phyloP scores from a whole-genome alignment of 1,140 invertebrate genomes.

The Drosophila lini region DNA sequence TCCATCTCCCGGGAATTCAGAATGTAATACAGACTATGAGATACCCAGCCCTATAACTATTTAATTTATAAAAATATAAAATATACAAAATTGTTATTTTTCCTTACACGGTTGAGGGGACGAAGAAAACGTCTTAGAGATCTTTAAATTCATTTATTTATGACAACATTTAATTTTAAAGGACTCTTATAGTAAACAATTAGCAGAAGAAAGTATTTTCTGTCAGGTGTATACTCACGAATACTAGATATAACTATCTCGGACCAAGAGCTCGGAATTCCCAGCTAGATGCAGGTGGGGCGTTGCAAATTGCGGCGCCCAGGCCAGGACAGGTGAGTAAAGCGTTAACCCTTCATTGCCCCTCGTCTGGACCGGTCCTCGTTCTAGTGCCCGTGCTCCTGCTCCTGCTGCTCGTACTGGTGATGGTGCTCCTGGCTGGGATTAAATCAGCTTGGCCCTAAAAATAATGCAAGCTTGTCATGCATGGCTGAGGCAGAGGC shows the following conservation, averaged over 20 bases:
- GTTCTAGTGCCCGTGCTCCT: conserved; percentile 4
- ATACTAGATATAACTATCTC: not conserved
- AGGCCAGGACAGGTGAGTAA: conserved; percentile 46
- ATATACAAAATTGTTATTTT: not conserved
- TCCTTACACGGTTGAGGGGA: not conserved
- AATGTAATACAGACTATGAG: not conserved
- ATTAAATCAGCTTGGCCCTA: conserved; percentile 74
- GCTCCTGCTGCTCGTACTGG: not conserved
- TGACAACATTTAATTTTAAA: not conserved
- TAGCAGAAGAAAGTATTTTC: too few relatives aligned
- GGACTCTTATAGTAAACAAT: not conserved
- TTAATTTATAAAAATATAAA: not conserved
- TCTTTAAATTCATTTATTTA: not conserved
- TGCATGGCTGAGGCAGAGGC: conserved; percentile 47
- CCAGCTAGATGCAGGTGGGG: conserved; percentile 29
- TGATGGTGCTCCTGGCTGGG: conserved; percentile 28
- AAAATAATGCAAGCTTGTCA: conserved; percentile 80
- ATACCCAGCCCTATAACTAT: not conserved
- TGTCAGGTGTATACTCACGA: not conserved
- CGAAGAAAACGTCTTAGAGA: not conserved
- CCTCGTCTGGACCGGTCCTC: conserved; percentile 24
- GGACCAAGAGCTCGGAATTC: conserved; percentile 1
- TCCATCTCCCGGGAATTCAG: conserved; percentile 5
- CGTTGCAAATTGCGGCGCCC: conserved; percentile 55
- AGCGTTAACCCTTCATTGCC: conserved; percentile 54